phyloP scores from a whole-genome alignment of 2,888 invertebrate species.

The Neoitamus cyanurus region DNA sequence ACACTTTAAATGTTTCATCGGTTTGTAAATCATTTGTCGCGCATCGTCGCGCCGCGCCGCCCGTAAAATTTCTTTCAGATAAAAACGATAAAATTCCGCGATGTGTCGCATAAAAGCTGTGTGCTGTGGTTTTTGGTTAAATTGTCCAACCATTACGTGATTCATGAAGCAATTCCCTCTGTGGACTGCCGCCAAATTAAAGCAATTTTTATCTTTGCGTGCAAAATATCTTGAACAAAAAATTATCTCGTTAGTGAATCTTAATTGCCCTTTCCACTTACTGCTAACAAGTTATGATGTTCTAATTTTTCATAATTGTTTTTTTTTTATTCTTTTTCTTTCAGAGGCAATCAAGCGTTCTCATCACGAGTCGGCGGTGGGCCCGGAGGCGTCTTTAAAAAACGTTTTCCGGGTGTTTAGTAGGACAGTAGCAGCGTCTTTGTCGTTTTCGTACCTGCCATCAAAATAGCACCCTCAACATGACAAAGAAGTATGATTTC shows the following conservation, averaged over 20 bases:
- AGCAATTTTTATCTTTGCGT: background rate
- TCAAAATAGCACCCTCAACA: slow-evolving; percentile 62
- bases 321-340: background rate
- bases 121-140: background rate
- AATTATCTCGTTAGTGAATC: background rate
- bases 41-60: background rate
- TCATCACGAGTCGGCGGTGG: background rate
- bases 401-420: background rate
- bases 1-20: background rate
- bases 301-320: background rate
- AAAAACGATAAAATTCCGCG: background rate
- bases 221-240: background rate
- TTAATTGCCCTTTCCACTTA: background rate
- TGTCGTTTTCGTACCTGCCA: background rate
- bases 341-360: background rate
- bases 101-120: background rate
- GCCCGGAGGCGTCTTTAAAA: background rate
- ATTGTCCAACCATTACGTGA: background rate
- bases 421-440: background rate
- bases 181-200: background rate
- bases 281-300: background rate
- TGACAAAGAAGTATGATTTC: slow-evolving; percentile 99
- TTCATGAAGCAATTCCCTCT: background rate
- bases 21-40: background rate
- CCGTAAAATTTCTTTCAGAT: background rate